A percentile compares a stretch with the other conserved stretches of the same genome.
phyloP scores from a whole-genome alignment of 2,888 invertebrate genomes.

The Drosophila rellima region DNA sequence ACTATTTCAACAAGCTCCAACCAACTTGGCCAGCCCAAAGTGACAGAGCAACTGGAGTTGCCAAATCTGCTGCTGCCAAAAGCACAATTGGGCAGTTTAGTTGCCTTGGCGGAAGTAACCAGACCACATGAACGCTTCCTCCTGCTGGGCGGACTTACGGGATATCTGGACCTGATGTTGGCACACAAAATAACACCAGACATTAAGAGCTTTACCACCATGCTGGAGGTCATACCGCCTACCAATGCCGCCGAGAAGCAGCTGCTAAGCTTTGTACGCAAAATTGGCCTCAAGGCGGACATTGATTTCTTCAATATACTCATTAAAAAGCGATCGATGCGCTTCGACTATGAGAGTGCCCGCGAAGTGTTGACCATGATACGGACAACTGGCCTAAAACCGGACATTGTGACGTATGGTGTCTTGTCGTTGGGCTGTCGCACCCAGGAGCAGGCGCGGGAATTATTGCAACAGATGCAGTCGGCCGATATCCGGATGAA shows the following conservation, averaged over 20 bases:
- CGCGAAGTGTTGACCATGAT: conserved; percentile 88
- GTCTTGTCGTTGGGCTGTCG: conserved; percentile 92
- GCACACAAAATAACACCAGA: conserved; percentile 89
- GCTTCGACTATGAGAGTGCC: conserved; percentile 90
- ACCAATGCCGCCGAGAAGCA: conserved; percentile 89
- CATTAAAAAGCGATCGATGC: conserved; percentile 92
- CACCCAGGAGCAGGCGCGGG: conserved; percentile 88
- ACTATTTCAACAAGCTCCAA: not conserved
- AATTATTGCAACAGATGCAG: conserved; percentile 90
- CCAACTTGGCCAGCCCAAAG: not conserved
- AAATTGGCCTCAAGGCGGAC: conserved; percentile 89
- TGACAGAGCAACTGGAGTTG: conserved; percentile 74
- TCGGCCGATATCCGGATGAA: conserved; percentile 90
- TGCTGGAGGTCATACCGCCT: conserved; percentile 90
- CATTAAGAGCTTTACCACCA: conserved; percentile 91
- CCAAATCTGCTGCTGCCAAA: conserved; percentile 89
- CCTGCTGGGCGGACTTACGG: conserved; percentile 91
- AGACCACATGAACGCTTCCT: conserved; percentile 90
- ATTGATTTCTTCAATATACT: conserved; percentile 94
- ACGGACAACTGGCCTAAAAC: conserved; percentile 87
- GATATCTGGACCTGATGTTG: conserved; percentile 92
- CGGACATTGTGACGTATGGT: conserved; percentile 94
- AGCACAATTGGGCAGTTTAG: conserved; percentile 88
- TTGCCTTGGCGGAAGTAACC: conserved; percentile 87
- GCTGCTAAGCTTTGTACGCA: conserved; percentile 88